Conservation (phyloP, 2,113 vertebrate species). For the Nothocercus nigrocapillus region DNA sequence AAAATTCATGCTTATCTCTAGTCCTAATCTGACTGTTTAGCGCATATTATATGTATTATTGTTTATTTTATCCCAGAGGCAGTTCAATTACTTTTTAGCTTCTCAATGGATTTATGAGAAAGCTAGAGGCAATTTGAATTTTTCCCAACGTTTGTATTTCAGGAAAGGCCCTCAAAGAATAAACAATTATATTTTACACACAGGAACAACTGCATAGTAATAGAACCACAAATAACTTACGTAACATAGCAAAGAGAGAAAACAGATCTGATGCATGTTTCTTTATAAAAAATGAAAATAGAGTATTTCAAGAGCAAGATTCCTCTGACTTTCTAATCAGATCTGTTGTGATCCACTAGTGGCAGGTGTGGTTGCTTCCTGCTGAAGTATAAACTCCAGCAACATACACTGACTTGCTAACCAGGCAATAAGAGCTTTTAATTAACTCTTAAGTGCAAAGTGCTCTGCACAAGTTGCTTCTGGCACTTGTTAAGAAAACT, state of each 20-base stretch:
- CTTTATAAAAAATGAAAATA: not conserved
- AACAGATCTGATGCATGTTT: not conserved
- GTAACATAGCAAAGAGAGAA: not conserved
- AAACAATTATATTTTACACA: not conserved
- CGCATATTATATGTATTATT: not conserved
- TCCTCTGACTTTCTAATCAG: not conserved
- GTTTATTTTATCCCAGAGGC: not conserved
- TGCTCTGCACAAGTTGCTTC: not conserved
- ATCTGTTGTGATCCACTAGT: not conserved
- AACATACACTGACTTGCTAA: not conserved
- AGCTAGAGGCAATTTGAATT: not conserved
- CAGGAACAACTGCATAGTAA: not conserved
- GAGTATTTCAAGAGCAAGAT: not conserved
- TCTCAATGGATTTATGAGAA: not conserved
- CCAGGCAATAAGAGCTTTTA: not conserved
- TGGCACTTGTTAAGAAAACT: not conserved
- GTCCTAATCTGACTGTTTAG: not conserved
- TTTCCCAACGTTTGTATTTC: not conserved
- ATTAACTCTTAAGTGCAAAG: not conserved
- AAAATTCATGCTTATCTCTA: not conserved
- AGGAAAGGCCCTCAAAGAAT: not conserved
- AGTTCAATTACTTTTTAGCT: not conserved
- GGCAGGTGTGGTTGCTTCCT: not conserved
- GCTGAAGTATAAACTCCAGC: not conserved
- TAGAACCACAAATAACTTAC: not conserved